Base-by-base conservation (phyloP, 2,888 invertebrate species). In the Acronicta alni region DNA sequence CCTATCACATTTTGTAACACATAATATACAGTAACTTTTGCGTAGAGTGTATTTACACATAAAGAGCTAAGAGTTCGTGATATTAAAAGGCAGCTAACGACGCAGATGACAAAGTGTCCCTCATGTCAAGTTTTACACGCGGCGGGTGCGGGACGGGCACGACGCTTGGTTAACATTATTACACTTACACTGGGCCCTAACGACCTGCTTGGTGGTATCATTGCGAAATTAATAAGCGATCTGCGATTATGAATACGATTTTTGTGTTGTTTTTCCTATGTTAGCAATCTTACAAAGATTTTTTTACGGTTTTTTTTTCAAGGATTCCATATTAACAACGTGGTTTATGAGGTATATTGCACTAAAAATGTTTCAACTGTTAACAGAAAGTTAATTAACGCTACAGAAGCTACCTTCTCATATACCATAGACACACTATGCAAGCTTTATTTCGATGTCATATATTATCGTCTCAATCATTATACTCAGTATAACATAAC, bases 41-140 rank as follows among this genome's bases (percentile, higher is more conserved):
- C 49, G 53, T 45, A 18, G 35, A 39, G 42, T 49, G 52, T 61
- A 57, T 58, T 72, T 60, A 43, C 26, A 43, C 38, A 57, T 56
- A 46, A 70, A 38, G 30, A 57, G 57, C 58, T 52, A 39, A 57
- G 57, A 71, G 38, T 39, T 39, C 56, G 45, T 73, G 30, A 74
- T 73, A 74, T 77, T 73, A 73, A 68, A 68, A 62, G 65, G 57
- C 61, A 57, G 71, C 77, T 75, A 77, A 77, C 78, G 78, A 71
- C 56, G 58, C 56, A 16, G 58, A 59, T 66, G 72, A 75, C 63
- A 75, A 75, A 67, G 72, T 65, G 62, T 65, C 71, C 60, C 66
- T 72, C 57, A 63, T 69, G 63, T 46, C 69, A 74, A 74, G 70
- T 76, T 76, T 72, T 57, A 66, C 52, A 72, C 66, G 55, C 48